Evolutionary conservation across 2,113 vertebrate genomes (phyloP).

Genomic region (Protobothrops mucrosquamatus): DNA sequence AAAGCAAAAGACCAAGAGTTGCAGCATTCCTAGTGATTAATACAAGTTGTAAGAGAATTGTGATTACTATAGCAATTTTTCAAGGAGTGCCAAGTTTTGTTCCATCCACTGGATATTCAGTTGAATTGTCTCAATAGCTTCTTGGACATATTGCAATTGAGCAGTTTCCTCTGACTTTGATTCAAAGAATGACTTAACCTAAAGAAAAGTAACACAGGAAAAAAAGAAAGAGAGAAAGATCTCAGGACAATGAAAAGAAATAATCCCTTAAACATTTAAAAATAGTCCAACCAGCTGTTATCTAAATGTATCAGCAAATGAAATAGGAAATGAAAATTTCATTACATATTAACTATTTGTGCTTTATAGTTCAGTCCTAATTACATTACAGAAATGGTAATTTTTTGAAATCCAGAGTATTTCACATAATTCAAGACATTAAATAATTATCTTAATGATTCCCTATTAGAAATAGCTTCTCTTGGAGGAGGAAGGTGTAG

Average conservation of each 20-base stretch:
- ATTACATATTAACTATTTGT: not conserved
- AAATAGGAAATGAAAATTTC: not conserved
- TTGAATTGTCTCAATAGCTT: slow-evolving; percentile 85
- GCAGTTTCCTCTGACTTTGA: slow-evolving; percentile 79
- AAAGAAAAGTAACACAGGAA: slow-evolving; percentile 24
- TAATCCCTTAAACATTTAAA: not conserved
- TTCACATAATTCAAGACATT: not conserved
- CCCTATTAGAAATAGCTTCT: not conserved
- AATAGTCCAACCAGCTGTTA: not conserved
- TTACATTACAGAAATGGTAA: not conserved
- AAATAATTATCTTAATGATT: not conserved
- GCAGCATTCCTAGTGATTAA: slow-evolving; percentile 43
- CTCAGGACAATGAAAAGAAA: not conserved
- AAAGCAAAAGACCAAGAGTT: slow-evolving; percentile 53
- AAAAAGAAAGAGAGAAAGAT: not conserved
- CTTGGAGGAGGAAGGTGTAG: too few species aligned
- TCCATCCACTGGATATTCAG: slow-evolving; percentile 89
- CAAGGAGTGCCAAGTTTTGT: slow-evolving; percentile 74
- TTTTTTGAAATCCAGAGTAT: not conserved
- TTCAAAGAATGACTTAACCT: slow-evolving; percentile 89
- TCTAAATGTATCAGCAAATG: not conserved
- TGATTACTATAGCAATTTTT: slow-evolving; percentile 68
- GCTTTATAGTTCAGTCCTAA: not conserved
- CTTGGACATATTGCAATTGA: slow-evolving; percentile 80
- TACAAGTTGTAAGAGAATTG: slow-evolving; percentile 10